Conservation (phyloP, 2,888 invertebrate species). For the Carabus problematicus region DNA sequence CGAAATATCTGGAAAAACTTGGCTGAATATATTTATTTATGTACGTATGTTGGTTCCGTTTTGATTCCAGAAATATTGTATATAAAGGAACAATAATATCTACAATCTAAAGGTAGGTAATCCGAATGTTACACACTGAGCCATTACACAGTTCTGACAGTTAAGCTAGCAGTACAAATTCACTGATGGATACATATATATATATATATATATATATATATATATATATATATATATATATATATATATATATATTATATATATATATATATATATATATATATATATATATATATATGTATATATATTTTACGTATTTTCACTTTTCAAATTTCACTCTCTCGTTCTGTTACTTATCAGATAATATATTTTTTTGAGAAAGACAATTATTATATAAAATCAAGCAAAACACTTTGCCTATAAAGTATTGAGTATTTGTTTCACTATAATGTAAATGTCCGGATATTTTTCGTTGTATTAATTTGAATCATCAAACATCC, state of each 20-base stretch:
- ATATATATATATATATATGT: too few species aligned
- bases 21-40: too few species aligned
- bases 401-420: neutral
- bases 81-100: constrained; percentile 15
- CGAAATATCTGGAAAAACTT: neutral
- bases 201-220: too few species aligned
- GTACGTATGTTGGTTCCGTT: neutral
- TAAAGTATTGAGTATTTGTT: neutral
- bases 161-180: constrained; percentile 11
- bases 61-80: constrained; percentile 16
- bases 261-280: too few species aligned
- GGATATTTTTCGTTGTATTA: neutral
- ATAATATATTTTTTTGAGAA: neutral
- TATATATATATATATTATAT: too few species aligned
- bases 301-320: neutral
- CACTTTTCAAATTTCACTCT: neutral
- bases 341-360: neutral
- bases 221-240: too few species aligned
- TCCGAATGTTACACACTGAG: constrained; percentile 8
- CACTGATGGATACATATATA: neutral
- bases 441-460: neutral
- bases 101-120: constrained; percentile 28
- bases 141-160: neutral
- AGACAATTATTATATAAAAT: neutral
- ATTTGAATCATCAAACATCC: neutral